phyloP scores from a whole-genome alignment of 2,797 vertebrate genomes.

The Odontamblyopus rebecca region DNA sequence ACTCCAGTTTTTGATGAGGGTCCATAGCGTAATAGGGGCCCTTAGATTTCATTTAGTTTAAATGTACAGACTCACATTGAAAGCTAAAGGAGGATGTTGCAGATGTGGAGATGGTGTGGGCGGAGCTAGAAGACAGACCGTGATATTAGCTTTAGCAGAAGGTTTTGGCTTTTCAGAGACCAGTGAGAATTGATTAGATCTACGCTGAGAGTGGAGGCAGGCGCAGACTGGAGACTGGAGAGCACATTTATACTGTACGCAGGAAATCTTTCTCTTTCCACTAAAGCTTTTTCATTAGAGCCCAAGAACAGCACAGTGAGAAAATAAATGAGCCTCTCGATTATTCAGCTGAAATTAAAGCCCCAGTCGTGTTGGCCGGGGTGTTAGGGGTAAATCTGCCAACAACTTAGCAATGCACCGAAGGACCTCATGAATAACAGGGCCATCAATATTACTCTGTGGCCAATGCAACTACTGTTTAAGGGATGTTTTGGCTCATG shows the following conservation, averaged over 20 bases:
- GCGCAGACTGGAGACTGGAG: slow-evolving; percentile 16
- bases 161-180: slow-evolving; percentile 46
- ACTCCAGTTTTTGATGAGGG: no score
- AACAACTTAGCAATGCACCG: slow-evolving; percentile 8
- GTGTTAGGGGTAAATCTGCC: slow-evolving; percentile 17
- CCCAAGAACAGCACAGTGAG: slow-evolving; percentile 4
- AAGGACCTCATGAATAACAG: slow-evolving; percentile 20
- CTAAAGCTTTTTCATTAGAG: slow-evolving; percentile 29
- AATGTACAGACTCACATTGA: not conserved
- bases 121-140: slow-evolving; percentile 48
- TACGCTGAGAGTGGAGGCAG: slow-evolving; percentile 34
- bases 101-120: slow-evolving; percentile 41
- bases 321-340: slow-evolving; percentile 26
- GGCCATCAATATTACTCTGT: slow-evolving; percentile 5
- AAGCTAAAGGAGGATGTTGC: slow-evolving; percentile 6
- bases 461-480: not conserved
- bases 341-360: slow-evolving; percentile 38
- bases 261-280: slow-evolving; percentile 2
- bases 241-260: slow-evolving; percentile 7
- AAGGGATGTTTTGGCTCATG: not conserved
- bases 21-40: no score
- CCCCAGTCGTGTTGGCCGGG: slow-evolving; percentile 20
- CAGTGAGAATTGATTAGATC: slow-evolving; percentile 57
- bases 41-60: not conserved
- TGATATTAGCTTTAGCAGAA: slow-evolving; percentile 55